Conservation (phyloP, 1,140 invertebrate species). For the Anastrepha ludens region DNA sequence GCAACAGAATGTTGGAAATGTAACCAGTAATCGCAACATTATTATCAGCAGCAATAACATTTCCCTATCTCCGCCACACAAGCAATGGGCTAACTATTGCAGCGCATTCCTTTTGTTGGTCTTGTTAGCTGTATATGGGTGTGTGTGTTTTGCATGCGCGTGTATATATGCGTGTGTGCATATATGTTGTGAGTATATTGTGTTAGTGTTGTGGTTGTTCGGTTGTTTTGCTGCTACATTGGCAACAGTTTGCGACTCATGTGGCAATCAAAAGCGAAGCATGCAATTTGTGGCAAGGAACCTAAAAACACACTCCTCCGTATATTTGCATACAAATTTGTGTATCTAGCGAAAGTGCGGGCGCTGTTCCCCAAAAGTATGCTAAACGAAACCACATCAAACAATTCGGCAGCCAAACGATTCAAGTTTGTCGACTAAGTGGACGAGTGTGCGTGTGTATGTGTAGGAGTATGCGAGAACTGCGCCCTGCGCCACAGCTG, state of each 20-base stretch:
- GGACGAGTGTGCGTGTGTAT: too few species aligned
- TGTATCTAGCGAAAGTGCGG: neutral
- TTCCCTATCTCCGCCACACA: neutral
- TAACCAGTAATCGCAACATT: slow-evolving; percentile 27
- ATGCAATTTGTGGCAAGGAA: slow-evolving; percentile 33
- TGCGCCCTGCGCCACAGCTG: neutral
- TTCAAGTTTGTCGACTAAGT: neutral
- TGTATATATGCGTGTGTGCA: neutral
- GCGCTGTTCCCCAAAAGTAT: neutral
- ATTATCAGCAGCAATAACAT: slow-evolving; percentile 25
- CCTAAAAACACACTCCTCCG: neutral
- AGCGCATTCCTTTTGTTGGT: neutral
- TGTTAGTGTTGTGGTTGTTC: neutral
- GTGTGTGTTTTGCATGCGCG: neutral
- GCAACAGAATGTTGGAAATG: slow-evolving; percentile 27
- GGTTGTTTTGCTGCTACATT: neutral
- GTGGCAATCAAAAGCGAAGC: neutral
- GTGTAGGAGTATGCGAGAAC: neutral
- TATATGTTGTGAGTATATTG: neutral
- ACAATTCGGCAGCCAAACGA: neutral
- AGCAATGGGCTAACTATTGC: neutral
- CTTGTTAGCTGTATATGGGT: neutral
- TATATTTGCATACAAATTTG: neutral
- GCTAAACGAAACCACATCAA: slow-evolving; percentile 40
- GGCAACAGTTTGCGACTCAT: neutral